Evolutionary conservation across 1,140 invertebrate genomes (phyloP).

Genomic region (Orchestia grillus): DNA sequence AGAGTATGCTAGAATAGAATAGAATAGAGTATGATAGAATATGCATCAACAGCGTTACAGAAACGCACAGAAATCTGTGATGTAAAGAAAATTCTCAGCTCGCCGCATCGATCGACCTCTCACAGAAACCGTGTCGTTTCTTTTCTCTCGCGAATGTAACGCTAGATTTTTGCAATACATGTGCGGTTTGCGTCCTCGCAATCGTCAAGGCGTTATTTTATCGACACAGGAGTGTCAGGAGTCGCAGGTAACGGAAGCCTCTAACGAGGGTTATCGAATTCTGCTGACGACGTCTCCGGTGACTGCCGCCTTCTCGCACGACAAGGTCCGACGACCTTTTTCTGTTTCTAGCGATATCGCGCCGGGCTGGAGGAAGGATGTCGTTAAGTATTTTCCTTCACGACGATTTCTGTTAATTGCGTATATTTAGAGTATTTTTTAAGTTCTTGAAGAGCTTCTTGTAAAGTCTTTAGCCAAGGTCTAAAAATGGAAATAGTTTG

Average conservation of each 20-base stretch:
- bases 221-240: constrained; percentile 12
- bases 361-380: background rate
- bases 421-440: background rate
- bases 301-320: background rate
- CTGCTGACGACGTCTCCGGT: background rate
- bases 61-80: background rate
- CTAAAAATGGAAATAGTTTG: background rate
- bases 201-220: constrained; percentile 37
- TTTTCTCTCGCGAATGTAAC: background rate
- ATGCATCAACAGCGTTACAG: background rate
- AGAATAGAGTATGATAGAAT: too few species aligned
- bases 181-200: background rate
- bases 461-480: background rate
- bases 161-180: background rate
- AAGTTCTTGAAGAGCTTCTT: background rate
- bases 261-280: constrained; percentile 43
- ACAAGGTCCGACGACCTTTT: background rate
- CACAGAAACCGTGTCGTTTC: background rate
- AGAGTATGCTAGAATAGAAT: too few species aligned
- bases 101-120: background rate
- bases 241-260: background rate
- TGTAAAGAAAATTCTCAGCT: background rate
- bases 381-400: background rate
- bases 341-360: background rate
- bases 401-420: background rate